Percentiles rank a stretch among this genome's conserved stretches.
Evolutionary conservation across 2,113 vertebrate species (phyloP).

Genomic region (Calidris pugnax): DNA sequence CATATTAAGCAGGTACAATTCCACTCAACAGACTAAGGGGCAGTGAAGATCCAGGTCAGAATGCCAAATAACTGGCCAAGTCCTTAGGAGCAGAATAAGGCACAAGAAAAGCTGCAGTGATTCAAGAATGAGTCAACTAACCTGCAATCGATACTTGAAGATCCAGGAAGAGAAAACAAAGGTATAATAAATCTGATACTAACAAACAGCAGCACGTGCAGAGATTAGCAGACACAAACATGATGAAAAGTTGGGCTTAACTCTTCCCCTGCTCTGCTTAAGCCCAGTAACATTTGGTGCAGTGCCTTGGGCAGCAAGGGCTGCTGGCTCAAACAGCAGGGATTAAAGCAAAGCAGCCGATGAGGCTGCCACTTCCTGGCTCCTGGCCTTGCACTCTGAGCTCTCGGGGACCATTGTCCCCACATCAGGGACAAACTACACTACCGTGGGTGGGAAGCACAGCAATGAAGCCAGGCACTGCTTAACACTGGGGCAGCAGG

Average conservation of each 20-base stretch:
- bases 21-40: neutral
- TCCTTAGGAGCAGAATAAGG: neutral
- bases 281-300: neutral
- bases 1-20: neutral
- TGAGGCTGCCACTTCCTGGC: neutral
- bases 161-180: neutral
- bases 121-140: neutral
- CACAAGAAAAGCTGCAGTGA: neutral
- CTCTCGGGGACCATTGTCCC: neutral
- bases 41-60: neutral
- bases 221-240: neutral
- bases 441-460: neutral
- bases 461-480: neutral
- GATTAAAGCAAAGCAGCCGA: neutral
- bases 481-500: neutral
- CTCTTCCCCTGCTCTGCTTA: neutral
- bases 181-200: neutral
- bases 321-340: neutral
- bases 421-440: neutral
- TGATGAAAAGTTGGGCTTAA: neutral
- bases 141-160: neutral
- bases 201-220: neutral
- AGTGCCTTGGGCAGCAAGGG: neutral
- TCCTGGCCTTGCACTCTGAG: neutral
- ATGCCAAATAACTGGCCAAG: neutral